Evolutionary conservation across 2,113 vertebrate species (phyloP).

Genomic region (Turdus rufiventris): DNA sequence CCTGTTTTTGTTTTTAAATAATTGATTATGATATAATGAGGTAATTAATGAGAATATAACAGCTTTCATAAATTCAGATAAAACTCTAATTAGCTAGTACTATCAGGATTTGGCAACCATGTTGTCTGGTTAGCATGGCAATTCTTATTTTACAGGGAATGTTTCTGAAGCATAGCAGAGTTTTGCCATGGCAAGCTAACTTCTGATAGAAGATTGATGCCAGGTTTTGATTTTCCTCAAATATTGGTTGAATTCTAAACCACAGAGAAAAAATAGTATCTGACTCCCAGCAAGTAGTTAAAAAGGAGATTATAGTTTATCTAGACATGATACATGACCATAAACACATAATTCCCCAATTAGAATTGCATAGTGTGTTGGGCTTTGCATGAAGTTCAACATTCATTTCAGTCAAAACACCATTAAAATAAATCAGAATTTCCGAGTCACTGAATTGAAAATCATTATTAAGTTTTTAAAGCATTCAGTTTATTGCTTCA

Average conservation of each 20-base stretch:
- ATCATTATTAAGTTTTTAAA: neutral
- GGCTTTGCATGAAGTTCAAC: neutral
- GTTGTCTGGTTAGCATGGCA: neutral
- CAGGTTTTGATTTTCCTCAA: neutral
- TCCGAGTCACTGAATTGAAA: neutral
- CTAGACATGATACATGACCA: neutral
- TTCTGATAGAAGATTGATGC: neutral
- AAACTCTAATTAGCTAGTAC: neutral
- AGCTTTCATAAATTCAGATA: neutral
- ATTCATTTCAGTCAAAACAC: neutral
- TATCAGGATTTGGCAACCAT: neutral
- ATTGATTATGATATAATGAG: neutral
- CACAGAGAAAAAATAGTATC: neutral
- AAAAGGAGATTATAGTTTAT: neutral
- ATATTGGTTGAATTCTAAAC: neutral
- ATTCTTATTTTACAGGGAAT: neutral
- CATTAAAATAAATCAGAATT: neutral
- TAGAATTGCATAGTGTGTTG: neutral
- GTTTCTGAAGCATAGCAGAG: neutral
- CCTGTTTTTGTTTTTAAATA: neutral
- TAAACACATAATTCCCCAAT: neutral
- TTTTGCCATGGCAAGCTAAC: neutral
- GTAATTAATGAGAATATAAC: neutral
- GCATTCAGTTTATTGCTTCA: neutral
- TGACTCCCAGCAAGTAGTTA: neutral